Percentiles rank a stretch among this genome's conserved stretches.
These are phyloP conservation scores for Lophura nycthemera DNA, from an alignment of 2,113 vertebrate genomes.

Conservation along the genomic window DNA sequence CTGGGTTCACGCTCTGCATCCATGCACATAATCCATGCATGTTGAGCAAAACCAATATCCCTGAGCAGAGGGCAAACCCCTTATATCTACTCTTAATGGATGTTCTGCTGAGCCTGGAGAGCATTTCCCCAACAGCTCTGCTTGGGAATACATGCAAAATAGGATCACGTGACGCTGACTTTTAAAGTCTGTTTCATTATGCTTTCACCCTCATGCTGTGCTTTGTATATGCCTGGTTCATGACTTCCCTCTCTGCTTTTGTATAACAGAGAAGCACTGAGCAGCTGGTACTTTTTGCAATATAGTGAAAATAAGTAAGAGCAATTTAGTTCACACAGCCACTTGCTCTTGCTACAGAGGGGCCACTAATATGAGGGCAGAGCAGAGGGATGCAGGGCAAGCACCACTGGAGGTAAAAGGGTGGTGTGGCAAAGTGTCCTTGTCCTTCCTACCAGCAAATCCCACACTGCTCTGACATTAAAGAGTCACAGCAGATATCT, in stretches of 20 bases:
- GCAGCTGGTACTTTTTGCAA: background rate
- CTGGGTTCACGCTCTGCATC: background rate
- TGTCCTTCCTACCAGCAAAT: background rate
- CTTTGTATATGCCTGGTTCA: background rate
- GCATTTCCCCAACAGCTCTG: background rate
- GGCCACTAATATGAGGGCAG: background rate
- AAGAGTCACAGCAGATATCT: rapidly evolving
- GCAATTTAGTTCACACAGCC: background rate
- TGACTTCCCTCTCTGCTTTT: background rate
- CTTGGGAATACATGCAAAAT: background rate
- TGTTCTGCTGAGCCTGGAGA: background rate
- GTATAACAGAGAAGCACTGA: background rate
- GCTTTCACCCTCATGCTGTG: rapidly evolving
- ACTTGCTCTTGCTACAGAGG: background rate
- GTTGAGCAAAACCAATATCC: background rate
- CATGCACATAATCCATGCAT: no score
- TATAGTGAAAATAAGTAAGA: background rate
- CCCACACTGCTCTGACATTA: background rate
- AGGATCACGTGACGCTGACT: background rate
- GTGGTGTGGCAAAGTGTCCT: rapidly evolving
- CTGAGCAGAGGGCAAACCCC: background rate
- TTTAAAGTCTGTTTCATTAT: background rate
- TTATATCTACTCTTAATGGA: background rate
- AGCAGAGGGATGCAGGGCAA: background rate
- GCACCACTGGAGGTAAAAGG: background rate